These are phyloP conservation scores for Erebia aethiops DNA, from an alignment of 2,888 invertebrate species.

Conservation along the genomic window DNA sequence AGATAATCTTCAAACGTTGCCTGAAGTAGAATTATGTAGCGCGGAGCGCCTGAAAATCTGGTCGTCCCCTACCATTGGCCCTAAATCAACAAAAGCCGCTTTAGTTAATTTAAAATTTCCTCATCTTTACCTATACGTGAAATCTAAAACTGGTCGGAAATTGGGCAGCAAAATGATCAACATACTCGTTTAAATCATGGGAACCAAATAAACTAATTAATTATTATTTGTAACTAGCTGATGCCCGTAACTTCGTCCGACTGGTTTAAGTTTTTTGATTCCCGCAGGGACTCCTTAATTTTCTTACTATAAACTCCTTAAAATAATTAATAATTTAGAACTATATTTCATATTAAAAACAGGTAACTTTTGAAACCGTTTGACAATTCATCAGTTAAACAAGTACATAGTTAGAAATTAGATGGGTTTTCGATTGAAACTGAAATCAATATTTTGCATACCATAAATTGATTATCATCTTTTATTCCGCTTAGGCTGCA, in stretches of 20 bases:
- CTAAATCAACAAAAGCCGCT: constrained; percentile 39
- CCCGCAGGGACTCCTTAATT: too few species aligned
- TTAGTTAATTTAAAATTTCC: too few species aligned
- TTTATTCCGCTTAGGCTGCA: background rate
- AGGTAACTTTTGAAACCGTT: too few species aligned
- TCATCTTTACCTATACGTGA: too few species aligned
- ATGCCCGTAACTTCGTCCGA: too few species aligned
- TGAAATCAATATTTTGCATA: background rate
- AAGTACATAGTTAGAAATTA: background rate
- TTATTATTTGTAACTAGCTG: too few species aligned
- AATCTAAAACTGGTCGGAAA: too few species aligned
- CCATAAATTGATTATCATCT: background rate
- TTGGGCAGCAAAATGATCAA: background rate
- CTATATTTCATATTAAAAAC: too few species aligned
- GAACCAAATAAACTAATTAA: background rate
- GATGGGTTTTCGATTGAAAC: background rate
- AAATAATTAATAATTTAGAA: too few species aligned
- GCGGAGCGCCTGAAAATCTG: constrained; percentile 40
- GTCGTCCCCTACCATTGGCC: constrained; percentile 33
- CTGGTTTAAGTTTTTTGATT: too few species aligned
- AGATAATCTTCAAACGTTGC: constrained; percentile 54
- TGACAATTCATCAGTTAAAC: too few species aligned
- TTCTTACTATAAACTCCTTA: too few species aligned
- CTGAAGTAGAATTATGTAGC: constrained; percentile 47
- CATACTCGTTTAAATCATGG: background rate